These are phyloP conservation scores for Boleophthalmus pectinirostris DNA, from an alignment of 2,113 vertebrate species.

Conservation along the genomic window DNA sequence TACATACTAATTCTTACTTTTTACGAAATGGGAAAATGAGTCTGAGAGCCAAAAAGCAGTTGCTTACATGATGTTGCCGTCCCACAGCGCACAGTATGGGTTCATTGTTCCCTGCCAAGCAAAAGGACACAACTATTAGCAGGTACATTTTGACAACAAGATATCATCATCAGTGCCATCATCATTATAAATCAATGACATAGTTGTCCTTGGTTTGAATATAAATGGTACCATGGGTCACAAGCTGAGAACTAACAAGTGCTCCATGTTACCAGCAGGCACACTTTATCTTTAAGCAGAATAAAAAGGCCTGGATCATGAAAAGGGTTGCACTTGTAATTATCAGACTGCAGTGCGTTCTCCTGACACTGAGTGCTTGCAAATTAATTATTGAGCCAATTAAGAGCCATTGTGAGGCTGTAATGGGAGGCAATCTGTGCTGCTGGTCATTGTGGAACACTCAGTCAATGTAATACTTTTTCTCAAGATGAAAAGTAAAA, in stretches of 20 bases:
- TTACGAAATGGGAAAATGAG: background rate
- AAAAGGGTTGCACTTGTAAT: conserved; percentile 66
- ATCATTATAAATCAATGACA: conserved; percentile 38
- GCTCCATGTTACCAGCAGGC: conserved; percentile 27
- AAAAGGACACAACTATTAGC: conserved; percentile 43
- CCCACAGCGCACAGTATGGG: conserved; percentile 96
- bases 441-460: conserved; percentile 30
- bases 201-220: conserved; percentile 25
- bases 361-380: conserved; percentile 42
- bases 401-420: conserved; percentile 56
- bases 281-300: conserved; percentile 52
- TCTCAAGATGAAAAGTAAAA: background rate
- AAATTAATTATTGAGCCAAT: conserved; percentile 76
- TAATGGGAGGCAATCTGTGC: conserved; percentile 45
- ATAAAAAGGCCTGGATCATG: conserved; percentile 49
- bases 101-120: conserved; percentile 89
- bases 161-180: conserved; percentile 30
- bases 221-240: background rate
- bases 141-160: conserved; percentile 17
- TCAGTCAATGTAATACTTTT: conserved; percentile 22
- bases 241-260: background rate
- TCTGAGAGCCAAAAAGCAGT: conserved; percentile 13
- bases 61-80: conserved; percentile 94
- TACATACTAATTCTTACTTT: background rate
- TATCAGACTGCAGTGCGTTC: conserved; percentile 40